A percentile compares a stretch with the other conserved stretches of the same genome.
These are phyloP conservation scores for Phyto melanocephala DNA, from an alignment of 2,888 invertebrate genomes.

Conservation along the genomic window DNA sequence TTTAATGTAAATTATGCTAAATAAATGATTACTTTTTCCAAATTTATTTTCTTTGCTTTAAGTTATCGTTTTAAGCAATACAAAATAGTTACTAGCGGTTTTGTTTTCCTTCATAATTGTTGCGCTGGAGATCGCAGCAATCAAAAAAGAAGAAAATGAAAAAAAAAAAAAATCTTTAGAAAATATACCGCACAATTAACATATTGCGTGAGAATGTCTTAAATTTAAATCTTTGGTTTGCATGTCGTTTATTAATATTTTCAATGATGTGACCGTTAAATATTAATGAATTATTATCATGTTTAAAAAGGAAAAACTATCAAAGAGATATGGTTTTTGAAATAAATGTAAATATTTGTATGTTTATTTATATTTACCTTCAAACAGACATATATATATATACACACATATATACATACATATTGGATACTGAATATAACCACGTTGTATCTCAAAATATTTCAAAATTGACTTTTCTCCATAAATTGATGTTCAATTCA, in stretches of 20 bases:
- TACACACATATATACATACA: no score
- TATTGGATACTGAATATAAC: no score
- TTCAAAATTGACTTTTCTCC: no score
- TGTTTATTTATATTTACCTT: neutral
- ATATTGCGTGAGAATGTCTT: constrained; percentile 48
- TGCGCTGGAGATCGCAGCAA: no score
- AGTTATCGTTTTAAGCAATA: neutral
- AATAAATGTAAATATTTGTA: no score
- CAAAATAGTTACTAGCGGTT: neutral
- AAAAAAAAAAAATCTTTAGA: neutral
- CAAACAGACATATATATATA: neutral
- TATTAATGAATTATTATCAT: constrained; percentile 49
- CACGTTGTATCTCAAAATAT: no score
- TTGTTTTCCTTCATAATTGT: neutral
- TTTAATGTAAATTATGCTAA: constrained; percentile 18
- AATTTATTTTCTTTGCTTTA: neutral
- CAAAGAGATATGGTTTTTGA: neutral
- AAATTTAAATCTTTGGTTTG: constrained; percentile 40
- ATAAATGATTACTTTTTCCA: constrained; percentile 1
- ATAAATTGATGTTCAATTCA: no score
- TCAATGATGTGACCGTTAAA: constrained; percentile 47
- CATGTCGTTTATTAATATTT: constrained; percentile 57
- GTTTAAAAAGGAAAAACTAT: neutral
- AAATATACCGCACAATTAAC: constrained; percentile 5
- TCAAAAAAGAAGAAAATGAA: no score